These are phyloP conservation scores for Melospiza georgiana DNA, from an alignment of 2,113 vertebrate species.

Conservation along the genomic window DNA sequence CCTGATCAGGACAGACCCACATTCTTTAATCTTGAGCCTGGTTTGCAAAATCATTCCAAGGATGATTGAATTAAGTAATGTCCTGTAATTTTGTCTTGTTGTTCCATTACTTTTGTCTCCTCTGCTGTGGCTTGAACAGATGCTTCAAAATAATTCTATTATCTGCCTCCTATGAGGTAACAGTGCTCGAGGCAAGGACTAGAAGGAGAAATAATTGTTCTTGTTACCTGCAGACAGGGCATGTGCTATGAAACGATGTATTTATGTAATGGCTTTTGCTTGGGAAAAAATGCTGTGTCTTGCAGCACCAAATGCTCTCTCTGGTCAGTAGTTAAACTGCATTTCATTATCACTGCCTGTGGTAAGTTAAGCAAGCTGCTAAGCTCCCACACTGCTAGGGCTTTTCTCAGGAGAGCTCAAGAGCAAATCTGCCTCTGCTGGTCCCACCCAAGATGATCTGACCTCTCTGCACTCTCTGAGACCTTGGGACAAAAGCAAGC, in stretches of 20 bases:
- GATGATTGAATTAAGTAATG: constrained; percentile 21
- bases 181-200: neutral
- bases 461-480: neutral
- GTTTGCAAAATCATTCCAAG: constrained; percentile 9
- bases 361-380: neutral
- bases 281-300: neutral
- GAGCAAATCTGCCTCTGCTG: neutral
- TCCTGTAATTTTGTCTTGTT: constrained; percentile 30
- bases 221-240: neutral
- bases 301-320: neutral
- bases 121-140: constrained; percentile 20
- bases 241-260: neutral
- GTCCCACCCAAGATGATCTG: neutral
- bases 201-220: constrained; percentile 5
- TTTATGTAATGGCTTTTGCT: neutral
- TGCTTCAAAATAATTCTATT: constrained; percentile 20
- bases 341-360: neutral
- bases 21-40: neutral
- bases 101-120: constrained; percentile 21
- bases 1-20: neutral
- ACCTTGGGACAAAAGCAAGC: neutral
- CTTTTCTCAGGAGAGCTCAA: neutral
- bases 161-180: neutral
- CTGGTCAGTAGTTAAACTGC: neutral
- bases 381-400: neutral